Evolutionary conservation across 2,113 vertebrate species (phyloP).

Genomic region (Phyllopteryx taeniolatus): DNA sequence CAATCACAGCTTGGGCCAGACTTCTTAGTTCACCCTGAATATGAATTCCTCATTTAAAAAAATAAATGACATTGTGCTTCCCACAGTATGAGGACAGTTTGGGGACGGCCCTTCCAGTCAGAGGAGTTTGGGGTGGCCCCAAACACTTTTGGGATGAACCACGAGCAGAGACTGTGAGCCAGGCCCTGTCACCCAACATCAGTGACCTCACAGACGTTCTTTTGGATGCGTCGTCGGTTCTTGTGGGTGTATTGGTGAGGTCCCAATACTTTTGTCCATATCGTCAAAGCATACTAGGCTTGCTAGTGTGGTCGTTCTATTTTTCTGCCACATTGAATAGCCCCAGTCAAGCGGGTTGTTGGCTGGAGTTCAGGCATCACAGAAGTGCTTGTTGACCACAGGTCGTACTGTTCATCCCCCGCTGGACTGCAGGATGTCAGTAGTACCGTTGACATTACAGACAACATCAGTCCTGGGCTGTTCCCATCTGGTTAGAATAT

Average conservation of each 20-base stretch:
- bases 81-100: neutral
- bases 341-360: constrained; percentile 27
- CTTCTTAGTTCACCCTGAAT: neutral
- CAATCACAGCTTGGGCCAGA: neutral
- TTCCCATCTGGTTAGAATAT: constrained; percentile 66
- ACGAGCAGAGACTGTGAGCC: neutral
- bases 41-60: neutral
- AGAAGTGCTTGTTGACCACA: constrained; percentile 26
- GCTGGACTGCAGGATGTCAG: constrained; percentile 17
- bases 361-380: constrained; percentile 34
- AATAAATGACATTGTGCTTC: neutral
- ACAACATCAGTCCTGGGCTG: constrained; percentile 1
- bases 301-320: constrained; percentile 18
- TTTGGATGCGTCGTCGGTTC: neutral
- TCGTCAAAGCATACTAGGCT: constrained; percentile 29
- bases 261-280: neutral
- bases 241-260: neutral
- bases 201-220: neutral
- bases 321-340: constrained; percentile 49
- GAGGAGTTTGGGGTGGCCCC: neutral
- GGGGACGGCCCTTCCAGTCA: neutral
- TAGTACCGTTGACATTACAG: constrained; percentile 27
- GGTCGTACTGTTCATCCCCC: constrained; percentile 3
- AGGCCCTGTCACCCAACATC: neutral
- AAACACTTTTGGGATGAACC: neutral